Evolutionary conservation across 2,888 invertebrate species (phyloP).

Genomic region (Eilema depressum): DNA sequence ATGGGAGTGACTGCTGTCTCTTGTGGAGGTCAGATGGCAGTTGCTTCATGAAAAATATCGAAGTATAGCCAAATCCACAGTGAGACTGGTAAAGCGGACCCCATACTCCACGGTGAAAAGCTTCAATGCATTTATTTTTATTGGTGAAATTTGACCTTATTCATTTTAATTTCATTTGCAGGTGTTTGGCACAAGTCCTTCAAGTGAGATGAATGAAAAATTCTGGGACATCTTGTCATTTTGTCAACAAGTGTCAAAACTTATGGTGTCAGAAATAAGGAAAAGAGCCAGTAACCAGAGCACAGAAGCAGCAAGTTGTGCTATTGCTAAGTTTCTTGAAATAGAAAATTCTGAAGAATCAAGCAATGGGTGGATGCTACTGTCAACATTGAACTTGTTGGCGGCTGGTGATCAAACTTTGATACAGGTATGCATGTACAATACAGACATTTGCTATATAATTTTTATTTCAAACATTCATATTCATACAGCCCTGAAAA

Average conservation of each 20-base stretch:
- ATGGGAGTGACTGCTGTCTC: too few species aligned
- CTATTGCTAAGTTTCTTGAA: conserved; percentile 98
- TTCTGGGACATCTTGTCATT: conserved; percentile 98
- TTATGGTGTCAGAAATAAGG: conserved; percentile 99
- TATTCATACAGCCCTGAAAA: background rate
- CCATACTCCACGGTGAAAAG: too few species aligned
- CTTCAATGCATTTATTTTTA: too few species aligned
- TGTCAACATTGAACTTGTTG: conserved; percentile 96
- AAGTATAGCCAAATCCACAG: too few species aligned
- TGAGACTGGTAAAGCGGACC: too few species aligned
- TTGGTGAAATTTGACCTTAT: background rate
- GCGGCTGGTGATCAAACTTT: conserved; percentile 96
- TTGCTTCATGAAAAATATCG: too few species aligned
- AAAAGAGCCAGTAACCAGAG: conserved; percentile 98
- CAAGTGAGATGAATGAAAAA: conserved; percentile 98
- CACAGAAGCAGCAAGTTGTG: conserved; percentile 97
- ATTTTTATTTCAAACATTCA: background rate
- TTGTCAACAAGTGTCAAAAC: conserved; percentile 96
- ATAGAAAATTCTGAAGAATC: conserved; percentile 98
- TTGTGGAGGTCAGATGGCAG: too few species aligned
- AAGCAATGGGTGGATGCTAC: conserved; percentile 98
- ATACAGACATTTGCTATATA: background rate
- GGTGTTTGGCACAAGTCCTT: conserved; percentile 97
- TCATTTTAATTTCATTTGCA: conserved; percentile 63
- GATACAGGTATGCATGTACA: conserved; percentile 90